Evolutionary conservation across 2,888 invertebrate species (phyloP).

Genomic region (Melipona bicolor): DNA sequence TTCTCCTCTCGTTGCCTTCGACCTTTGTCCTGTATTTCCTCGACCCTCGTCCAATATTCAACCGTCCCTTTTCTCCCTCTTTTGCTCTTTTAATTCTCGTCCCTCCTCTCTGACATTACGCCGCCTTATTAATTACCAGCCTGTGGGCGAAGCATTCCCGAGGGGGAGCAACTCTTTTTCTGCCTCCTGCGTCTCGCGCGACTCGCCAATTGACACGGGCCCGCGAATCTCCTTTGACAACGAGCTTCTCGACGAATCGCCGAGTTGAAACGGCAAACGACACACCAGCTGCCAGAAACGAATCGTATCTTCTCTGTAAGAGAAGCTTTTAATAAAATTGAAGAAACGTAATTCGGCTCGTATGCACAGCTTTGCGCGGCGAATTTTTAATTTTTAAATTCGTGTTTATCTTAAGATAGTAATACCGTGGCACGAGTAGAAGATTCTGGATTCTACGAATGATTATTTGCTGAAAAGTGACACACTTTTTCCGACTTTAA

Average conservation of each 20-base stretch:
- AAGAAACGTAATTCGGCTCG: not conserved
- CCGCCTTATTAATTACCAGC: slow-evolving; percentile 33
- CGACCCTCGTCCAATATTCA: slow-evolving; percentile 7
- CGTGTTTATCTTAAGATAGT: no score
- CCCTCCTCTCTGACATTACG: not conserved
- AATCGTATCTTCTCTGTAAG: no score
- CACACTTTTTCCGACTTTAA: no score
- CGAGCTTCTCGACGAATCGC: not conserved
- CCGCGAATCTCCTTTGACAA: slow-evolving; percentile 12
- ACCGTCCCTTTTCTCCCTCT: not conserved
- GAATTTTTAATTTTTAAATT: not conserved
- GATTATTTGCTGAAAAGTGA: no score
- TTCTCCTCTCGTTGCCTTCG: not conserved
- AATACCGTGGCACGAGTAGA: no score
- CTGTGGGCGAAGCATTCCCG: not conserved
- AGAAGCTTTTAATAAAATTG: not conserved
- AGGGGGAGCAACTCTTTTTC: not conserved
- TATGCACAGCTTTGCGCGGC: not conserved
- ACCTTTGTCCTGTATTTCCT: slow-evolving; percentile 10
- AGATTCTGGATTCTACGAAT: no score
- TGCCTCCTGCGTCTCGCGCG: not conserved
- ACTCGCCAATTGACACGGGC: slow-evolving; percentile 14
- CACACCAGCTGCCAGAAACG: not conserved
- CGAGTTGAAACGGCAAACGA: not conserved
- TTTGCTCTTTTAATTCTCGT: slow-evolving; percentile 31